Conservation (phyloP, 2,113 vertebrate genomes). For the Heloderma charlesbogerti region DNA sequence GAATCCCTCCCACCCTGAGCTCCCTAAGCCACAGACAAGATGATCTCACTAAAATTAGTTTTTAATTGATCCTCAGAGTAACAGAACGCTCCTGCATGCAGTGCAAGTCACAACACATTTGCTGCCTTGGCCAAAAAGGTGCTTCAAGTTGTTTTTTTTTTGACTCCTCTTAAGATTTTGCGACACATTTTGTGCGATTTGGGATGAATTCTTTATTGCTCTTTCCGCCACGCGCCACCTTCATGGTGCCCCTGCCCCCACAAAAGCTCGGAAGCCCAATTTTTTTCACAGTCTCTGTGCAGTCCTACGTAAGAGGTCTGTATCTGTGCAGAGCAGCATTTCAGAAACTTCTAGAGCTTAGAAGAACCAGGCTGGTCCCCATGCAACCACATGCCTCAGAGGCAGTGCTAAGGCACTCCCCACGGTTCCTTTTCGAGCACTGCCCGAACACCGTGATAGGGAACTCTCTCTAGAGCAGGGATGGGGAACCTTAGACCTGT, state of each 20-base stretch:
- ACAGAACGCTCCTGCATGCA: not conserved
- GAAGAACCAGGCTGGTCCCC: not conserved
- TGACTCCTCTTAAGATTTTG: not conserved
- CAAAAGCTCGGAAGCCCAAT: not conserved
- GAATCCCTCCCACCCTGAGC: not conserved
- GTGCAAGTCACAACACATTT: conserved; percentile 31
- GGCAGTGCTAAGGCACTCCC: not conserved
- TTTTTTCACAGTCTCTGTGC: not conserved
- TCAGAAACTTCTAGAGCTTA: too few relatives aligned
- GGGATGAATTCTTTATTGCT: not conserved
- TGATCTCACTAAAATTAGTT: conserved; percentile 8
- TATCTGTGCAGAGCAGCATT: not conserved
- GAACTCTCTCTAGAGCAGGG: not conserved
- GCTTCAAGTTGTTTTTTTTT: not conserved
- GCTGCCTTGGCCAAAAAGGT: conserved; percentile 2
- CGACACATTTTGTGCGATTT: not conserved
- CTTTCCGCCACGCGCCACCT: not conserved
- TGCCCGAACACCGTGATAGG: not conserved
- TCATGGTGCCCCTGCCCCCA: not conserved
- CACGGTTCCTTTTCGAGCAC: not conserved
- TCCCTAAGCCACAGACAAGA: not conserved
- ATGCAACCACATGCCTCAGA: too few relatives aligned
- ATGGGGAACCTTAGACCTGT: too few relatives aligned
- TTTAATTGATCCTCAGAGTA: conserved; percentile 34
- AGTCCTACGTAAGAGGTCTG: not conserved